phyloP scores from a whole-genome alignment of 1,140 invertebrate genomes.

The Carposina sasakii region DNA sequence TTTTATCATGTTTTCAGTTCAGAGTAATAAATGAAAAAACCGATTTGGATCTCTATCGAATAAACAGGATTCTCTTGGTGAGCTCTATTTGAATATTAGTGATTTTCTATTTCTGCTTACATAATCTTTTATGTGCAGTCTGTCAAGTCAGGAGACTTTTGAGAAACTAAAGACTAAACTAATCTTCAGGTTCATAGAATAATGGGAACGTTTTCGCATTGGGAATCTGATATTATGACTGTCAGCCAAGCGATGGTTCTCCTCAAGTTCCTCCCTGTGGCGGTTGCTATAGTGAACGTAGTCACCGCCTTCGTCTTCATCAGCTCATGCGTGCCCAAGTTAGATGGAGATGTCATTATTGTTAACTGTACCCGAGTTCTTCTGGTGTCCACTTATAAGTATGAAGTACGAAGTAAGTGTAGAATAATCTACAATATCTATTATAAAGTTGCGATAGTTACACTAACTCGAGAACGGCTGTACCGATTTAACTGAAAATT shows the following conservation, averaged over 20 bases:
- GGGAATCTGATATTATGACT: conserved; percentile 57
- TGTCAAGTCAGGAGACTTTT: no score
- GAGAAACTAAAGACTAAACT: neutral
- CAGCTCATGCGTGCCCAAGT: conserved; percentile 33
- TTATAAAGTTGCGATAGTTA: no score
- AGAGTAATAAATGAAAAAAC: conserved; percentile 45
- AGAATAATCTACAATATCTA: no score
- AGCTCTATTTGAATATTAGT: no score
- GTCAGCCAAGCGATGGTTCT: conserved; percentile 44
- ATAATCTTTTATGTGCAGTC: no score
- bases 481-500: no score
- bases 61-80: conserved; percentile 52
- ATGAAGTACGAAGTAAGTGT: conserved; percentile 36
- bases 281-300: conserved; percentile 45
- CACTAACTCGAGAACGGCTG: no score
- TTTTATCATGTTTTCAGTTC: conserved; percentile 55
- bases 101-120: no score
- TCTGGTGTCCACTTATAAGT: conserved; percentile 22
- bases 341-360: conserved; percentile 24
- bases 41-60: conserved; percentile 45
- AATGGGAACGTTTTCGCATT: conserved; percentile 47
- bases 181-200: conserved; percentile 48
- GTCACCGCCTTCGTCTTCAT: conserved; percentile 44
- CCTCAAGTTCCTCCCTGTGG: conserved; percentile 52
- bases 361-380: conserved; percentile 40